These are phyloP conservation scores for Leucoraja erinaceus DNA, from an alignment of 2,113 vertebrate genomes.

Conservation along the genomic window DNA sequence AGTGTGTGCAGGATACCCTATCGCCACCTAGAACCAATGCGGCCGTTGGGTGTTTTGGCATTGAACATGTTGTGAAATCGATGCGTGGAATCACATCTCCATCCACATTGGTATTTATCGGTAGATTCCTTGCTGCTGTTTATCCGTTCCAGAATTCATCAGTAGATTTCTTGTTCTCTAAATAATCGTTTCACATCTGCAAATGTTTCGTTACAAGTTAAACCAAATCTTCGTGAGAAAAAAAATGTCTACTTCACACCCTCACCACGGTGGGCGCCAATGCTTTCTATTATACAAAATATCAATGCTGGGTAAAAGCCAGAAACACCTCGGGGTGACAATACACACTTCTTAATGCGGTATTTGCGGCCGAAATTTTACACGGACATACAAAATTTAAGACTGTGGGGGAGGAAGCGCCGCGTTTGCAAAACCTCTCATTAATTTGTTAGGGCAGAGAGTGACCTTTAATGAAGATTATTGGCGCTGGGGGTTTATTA, in stretches of 20 bases:
- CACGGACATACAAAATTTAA: conserved; percentile 38
- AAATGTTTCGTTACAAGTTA: conserved; percentile 76
- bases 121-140: conserved; percentile 71
- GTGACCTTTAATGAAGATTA: neutral
- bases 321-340: conserved; percentile 46
- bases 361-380: conserved; percentile 46
- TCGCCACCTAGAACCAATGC: neutral
- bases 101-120: conserved; percentile 70
- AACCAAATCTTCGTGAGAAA: conserved; percentile 76
- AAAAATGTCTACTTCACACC: conserved; percentile 63
- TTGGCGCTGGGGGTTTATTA: neutral
- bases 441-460: neutral
- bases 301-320: conserved; percentile 47
- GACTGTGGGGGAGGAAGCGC: neutral
- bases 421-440: neutral
- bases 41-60: neutral
- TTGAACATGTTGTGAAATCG: neutral
- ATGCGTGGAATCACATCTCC: neutral
- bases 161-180: conserved; percentile 72
- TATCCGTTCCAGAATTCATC: conserved; percentile 64
- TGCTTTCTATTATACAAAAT: conserved; percentile 70
- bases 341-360: conserved; percentile 38
- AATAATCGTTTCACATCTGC: conserved; percentile 63
- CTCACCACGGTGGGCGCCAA: conserved; percentile 60
- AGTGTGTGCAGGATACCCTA: neutral